Evolutionary conservation across 2,113 vertebrate species (phyloP), one percentile per base, ranked within the genome.

Genomic region (Pedionomus torquatus): DNA sequence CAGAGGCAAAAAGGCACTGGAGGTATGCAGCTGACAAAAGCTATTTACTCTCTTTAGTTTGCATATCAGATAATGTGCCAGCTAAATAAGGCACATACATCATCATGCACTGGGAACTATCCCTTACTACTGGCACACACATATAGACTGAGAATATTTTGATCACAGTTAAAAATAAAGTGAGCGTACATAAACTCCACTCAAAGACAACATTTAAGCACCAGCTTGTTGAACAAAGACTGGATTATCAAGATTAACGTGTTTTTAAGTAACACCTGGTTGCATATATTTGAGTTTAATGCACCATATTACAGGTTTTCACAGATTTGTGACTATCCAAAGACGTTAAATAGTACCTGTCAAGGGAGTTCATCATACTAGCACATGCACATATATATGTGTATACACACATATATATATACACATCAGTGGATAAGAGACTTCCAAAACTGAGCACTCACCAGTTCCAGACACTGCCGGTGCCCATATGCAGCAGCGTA

Each of bases 401-500:
- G 41, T 43, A 43, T 24, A 51, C 48, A 49, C 17, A 37, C 23
- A n/a, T 5, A n/a, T 9, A 37, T 6, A 23, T 11, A 31, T 8
- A 30, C 9, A 12, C 5, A 9, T 12, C 9, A 74, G 78, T 51
- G 71, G 37, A 1, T 17, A 30, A 63, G 19, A 81, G 37, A 6
- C 8, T 26, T 25, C 24, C 1, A 1, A 52, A 35, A 19, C 33
- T 5, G 17, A 74, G 90, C 95, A 97, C 98, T 98, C 94, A 99
- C 99, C 99, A 99, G 96, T 83, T 99, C 99, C 97, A 99, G 93
- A 93, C 99, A 99, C 76, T 99, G 99, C 58, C 99, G 98, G 98
- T 99, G 99, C 84, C 99, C 99, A 3, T 99, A 99, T 26, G 99
- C 99, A 70, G 99, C 99, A 54, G 99, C 99, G 3, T 99, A 99